Evolutionary conservation across 2,888 invertebrate genomes (phyloP).

Genomic region (Synergus laeviventris): DNA sequence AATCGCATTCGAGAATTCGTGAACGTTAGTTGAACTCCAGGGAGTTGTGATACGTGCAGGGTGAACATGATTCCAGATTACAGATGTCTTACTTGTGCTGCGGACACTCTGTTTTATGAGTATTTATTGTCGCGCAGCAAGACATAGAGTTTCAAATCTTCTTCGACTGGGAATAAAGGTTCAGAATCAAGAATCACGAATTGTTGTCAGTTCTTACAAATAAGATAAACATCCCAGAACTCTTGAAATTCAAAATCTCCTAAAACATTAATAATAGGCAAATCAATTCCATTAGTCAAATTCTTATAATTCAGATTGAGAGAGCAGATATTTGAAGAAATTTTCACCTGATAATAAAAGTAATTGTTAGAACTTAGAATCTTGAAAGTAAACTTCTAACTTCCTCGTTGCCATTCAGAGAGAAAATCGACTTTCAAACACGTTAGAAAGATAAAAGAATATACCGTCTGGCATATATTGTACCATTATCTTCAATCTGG

Average conservation of each 20-base stretch:
- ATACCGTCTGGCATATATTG: conserved; percentile 6
- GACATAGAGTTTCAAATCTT: background rate
- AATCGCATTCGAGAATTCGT: conserved; percentile 27
- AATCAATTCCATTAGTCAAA: no score
- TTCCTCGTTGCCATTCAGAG: background rate
- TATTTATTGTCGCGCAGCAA: conserved; percentile 2
- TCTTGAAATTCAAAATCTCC: background rate
- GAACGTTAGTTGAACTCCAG: conserved; percentile 25
- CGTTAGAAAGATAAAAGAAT: conserved; percentile 13
- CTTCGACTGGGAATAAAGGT: background rate
- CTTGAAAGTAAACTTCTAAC: background rate
- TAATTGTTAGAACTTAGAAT: background rate
- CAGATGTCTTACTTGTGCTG: conserved; percentile 18
- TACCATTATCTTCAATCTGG: conserved; percentile 20
- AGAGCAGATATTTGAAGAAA: no score
- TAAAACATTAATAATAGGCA: no score
- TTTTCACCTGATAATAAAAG: background rate
- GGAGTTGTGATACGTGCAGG: conserved; percentile 30
- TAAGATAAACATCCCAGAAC: background rate
- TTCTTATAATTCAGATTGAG: no score
- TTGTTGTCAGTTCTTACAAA: background rate
- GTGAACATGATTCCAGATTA: conserved; percentile 21
- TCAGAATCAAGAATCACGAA: background rate
- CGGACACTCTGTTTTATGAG: conserved; percentile 10
- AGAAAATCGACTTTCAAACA: background rate